Evolutionary conservation across 2,797 vertebrate species (phyloP), one percentile per base, ranked within the genome.

Genomic region (Girardinus metallicus): DNA sequence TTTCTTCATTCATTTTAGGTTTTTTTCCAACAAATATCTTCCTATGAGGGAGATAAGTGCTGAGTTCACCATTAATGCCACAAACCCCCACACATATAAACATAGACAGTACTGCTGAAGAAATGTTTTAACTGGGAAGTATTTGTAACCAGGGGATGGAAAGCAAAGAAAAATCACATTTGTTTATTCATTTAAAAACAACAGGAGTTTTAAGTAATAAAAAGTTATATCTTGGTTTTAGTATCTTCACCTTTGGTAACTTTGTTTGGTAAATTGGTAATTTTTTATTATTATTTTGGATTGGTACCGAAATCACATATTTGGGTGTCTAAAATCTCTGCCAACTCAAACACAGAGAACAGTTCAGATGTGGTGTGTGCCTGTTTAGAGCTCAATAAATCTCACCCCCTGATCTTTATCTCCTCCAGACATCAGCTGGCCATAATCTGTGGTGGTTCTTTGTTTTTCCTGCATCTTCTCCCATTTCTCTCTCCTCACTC

Each of bases 51-150:
- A 57, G 55, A 29, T 29, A n/a, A 62, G 29, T 70, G 64, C 47
- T 46, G 12, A 74, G 82, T 93, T 88, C 81, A 74, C 44, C 82
- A 83, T 88, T 70, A 79, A 72, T 74, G 82, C 84, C 85, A 85
- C 86, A 84, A 80, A 75, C 88, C 87, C 49, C 6, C 49, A 83
- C 77, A 75, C 85, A 85, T 13, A 29, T 12, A 29, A 0, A 10
- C 11, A 12, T 16, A 60, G 12, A 31, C 29, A 15, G 29, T 68
- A 39, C 34, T 39, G 36, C 7, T 68, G 18, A 23, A 36, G 53
- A 68, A 78, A 71, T 92, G 83, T 93, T 94, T 94, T 91, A 84
- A 89, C 88, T 79, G 77, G 13, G 60, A 36, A 86, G 44, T 34
- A 31, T 34, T 62, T 62, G 74, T 83, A 74, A 74, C 74, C 82